phyloP scores from a whole-genome alignment of 2,113 vertebrate species.

The Bos javanicus region DNA sequence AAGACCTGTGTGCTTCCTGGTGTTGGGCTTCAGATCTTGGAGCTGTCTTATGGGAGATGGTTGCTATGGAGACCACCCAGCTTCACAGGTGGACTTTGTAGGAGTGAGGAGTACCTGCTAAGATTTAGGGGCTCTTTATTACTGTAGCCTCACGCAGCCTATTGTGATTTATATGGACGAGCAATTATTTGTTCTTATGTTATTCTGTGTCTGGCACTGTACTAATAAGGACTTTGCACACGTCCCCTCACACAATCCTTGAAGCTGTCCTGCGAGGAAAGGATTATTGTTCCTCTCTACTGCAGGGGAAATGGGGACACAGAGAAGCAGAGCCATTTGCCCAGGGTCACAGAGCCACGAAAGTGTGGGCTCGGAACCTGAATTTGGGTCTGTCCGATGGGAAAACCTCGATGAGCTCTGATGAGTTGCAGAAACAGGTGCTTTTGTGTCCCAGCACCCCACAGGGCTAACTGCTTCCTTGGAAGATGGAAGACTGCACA shows the following conservation, averaged over 20 bases:
- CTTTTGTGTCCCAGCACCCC: constrained; percentile 11
- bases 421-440: constrained; percentile 33
- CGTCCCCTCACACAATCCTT: neutral
- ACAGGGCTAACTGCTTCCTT: constrained; percentile 35
- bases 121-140: neutral
- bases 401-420: neutral
- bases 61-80: neutral
- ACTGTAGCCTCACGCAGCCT: fast-evolving
- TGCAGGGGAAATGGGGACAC: neutral
- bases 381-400: neutral
- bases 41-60: neutral
- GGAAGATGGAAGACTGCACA: constrained; percentile 35
- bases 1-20: neutral
- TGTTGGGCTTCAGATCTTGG: neutral
- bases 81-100: neutral
- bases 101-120: neutral
- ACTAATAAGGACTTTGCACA: neutral
- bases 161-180: neutral
- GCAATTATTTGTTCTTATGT: constrained; percentile 20
- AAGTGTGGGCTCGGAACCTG: neutral
- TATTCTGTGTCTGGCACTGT: neutral
- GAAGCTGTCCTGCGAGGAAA: neutral
- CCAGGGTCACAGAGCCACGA: neutral
- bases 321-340: neutral
- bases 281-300: neutral